Evolutionary conservation across 2,888 invertebrate genomes (phyloP).

Genomic region (Cryptocephalus moraei): DNA sequence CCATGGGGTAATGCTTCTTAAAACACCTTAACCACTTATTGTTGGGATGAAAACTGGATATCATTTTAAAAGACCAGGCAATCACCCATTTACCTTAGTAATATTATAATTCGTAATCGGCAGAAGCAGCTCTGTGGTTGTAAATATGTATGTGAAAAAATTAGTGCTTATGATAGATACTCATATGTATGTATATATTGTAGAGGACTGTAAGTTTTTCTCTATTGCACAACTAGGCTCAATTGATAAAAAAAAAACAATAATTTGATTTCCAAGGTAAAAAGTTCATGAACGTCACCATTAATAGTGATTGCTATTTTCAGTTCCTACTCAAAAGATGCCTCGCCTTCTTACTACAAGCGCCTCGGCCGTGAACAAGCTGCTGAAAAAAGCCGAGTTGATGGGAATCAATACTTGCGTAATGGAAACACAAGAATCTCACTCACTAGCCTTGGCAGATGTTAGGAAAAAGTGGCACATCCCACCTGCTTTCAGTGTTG

Average conservation of each 20-base stretch:
- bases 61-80: too few relatives aligned
- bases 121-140: too few relatives aligned
- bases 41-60: too few relatives aligned
- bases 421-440: slow-evolving; percentile 72
- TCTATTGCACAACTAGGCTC: too few relatives aligned
- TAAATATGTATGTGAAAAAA: too few relatives aligned
- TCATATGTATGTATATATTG: too few relatives aligned
- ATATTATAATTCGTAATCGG: too few relatives aligned
- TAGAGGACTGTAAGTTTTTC: too few relatives aligned
- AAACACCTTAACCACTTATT: background rate
- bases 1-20: slow-evolving; percentile 64
- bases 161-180: too few relatives aligned
- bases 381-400: slow-evolving; percentile 76
- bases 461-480: slow-evolving; percentile 91
- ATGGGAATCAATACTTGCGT: slow-evolving; percentile 83
- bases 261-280: too few relatives aligned
- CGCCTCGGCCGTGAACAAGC: slow-evolving; percentile 74
- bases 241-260: too few relatives aligned
- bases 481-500: slow-evolving; percentile 86
- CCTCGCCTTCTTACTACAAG: slow-evolving; percentile 82
- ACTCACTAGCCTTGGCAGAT: slow-evolving; percentile 71
- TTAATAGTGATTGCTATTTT: background rate
- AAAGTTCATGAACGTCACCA: background rate
- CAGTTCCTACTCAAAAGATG: slow-evolving; percentile 92
- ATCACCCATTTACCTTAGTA: too few relatives aligned